phyloP scores from a whole-genome alignment of 23 tunicate genomes.

The Corella eumyota region DNA sequence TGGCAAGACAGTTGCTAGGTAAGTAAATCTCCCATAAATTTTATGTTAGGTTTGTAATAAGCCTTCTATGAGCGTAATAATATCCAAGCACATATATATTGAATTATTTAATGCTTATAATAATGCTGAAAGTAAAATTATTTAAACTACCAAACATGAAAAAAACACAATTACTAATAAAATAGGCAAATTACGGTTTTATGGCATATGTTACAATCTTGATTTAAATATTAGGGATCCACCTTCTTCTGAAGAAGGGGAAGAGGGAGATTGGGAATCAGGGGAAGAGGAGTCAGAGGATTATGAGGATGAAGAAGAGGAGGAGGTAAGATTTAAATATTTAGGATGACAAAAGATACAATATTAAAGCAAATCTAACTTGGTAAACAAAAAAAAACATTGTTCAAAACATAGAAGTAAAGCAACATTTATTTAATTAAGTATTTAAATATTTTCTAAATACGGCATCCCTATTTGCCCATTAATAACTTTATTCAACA shows the following conservation, averaged over 20 bases:
- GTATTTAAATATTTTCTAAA: too few species aligned
- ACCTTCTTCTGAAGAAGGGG: slow-evolving; percentile 36
- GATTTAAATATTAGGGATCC: too few species aligned
- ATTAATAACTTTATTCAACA: not conserved
- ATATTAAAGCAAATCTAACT: not conserved
- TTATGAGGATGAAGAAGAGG: slow-evolving; percentile 13
- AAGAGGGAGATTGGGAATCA: slow-evolving; percentile 20
- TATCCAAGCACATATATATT: too few species aligned
- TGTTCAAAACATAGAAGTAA: too few species aligned
- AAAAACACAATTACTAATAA: not conserved
- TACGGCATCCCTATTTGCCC: not conserved
- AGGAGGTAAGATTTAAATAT: slow-evolving; percentile 3
- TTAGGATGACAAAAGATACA: too few species aligned
- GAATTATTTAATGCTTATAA: too few species aligned
- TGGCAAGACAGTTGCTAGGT: not conserved
- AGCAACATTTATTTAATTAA: too few species aligned
- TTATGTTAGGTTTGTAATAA: too few species aligned
- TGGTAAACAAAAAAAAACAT: too few species aligned
- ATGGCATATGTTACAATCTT: not conserved
- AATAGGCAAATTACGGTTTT: not conserved
- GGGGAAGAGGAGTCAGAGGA: slow-evolving; percentile 31
- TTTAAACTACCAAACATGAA: not conserved
- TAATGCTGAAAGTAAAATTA: not conserved
- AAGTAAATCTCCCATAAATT: not conserved
- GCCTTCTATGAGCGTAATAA: too few species aligned